These are phyloP conservation scores for Petrosia ficiformis DNA, from an alignment of 37 sponge, comb jelly and placozoan species.

Conservation along the genomic window DNA sequence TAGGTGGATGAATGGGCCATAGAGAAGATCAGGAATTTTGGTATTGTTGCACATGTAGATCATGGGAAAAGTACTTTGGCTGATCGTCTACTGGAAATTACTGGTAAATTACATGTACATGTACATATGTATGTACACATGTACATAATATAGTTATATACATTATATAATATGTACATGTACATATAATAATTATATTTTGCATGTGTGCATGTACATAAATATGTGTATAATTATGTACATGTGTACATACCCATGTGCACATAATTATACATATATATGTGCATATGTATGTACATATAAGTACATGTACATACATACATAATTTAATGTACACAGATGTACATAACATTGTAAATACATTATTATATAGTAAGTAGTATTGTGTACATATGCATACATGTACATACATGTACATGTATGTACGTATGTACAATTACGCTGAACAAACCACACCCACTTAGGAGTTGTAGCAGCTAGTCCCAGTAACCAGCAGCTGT, in stretches of 20 bases:
- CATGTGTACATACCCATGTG: too few species aligned
- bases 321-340: too few species aligned
- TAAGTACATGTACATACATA: too few species aligned
- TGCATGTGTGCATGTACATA: too few species aligned
- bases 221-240: too few species aligned
- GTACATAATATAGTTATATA: background rate
- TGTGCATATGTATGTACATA: too few species aligned
- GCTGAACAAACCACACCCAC: background rate
- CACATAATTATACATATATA: too few species aligned
- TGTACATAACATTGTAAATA: too few species aligned
- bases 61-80: too few species aligned
- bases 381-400: background rate
- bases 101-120: conserved; percentile 1
- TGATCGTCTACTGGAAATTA: too few species aligned
- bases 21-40: background rate
- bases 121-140: background rate
- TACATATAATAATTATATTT: conserved; percentile 19
- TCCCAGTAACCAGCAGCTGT: conserved; percentile 52
- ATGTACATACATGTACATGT: background rate
- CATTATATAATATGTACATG: too few species aligned
- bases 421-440: background rate
- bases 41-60: too few species aligned
- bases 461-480: background rate
- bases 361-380: conserved; percentile 21
- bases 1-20: background rate